Evolutionary conservation across 1,140 invertebrate genomes (phyloP), one percentile per base, ranked within the genome.

Genomic region (Apis florea): DNA sequence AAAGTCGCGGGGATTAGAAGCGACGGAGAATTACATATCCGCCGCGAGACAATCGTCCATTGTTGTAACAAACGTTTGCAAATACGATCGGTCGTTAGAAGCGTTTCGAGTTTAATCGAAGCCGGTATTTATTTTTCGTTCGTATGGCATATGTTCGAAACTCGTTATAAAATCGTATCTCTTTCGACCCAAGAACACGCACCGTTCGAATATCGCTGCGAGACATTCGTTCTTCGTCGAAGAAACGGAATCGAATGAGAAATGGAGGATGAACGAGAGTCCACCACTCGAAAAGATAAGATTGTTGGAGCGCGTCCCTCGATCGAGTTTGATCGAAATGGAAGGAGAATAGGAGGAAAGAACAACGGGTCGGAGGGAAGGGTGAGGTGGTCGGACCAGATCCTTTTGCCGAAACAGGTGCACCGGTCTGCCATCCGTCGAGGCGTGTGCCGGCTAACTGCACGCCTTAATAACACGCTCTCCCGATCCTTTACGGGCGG

Each of bases 371-470:
- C n/a, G n/a, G n/a, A n/a, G 19, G 66, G 84, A 67, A 64, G 81
- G 80, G 82, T 76, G 82, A 87, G 85, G 85, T 82, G 85, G 86
- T 82, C 86, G 75, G 72, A 87, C 85, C 85, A 84, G 86, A 84
- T 87, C 85, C 82, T 76, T 80, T 74, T n/a, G 69, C 64, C 61
- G 71, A 84, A 88, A 88, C 86, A 88, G 86, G 86, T 88, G 86
- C 85, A 79, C 15, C 54, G 53, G 49, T 47, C 73, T 26, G 66
- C 73, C 77, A 54, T 83, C 26, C 82, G 77, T 61, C 24, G 54
- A 79, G 85, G 85, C 86, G 86, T 87, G 86, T 88, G 86, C 86
- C 85, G 79, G 66, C 75, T 87, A 88, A 87, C 82, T 84, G 84
- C 74, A 87, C 75, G 24, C 83, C 85, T 87, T 87, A 88, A 88